Conservation (phyloP, 2,888 invertebrate species). For the Drosophila diplacantha region DNA sequence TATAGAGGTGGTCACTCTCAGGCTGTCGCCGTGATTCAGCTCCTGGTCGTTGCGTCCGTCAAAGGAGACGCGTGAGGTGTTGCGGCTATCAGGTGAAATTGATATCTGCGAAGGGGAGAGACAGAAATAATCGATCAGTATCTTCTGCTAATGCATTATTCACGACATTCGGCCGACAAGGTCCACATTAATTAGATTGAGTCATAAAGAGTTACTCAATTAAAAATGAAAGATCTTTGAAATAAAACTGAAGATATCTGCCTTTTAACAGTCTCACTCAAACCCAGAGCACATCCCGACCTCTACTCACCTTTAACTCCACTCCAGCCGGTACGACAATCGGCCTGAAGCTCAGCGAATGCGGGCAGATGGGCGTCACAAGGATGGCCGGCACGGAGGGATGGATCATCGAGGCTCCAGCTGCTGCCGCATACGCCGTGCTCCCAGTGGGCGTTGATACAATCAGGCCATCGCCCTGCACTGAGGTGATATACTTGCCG, state of each 20-base stretch:
- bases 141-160: conserved; percentile 82
- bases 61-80: conserved; percentile 98
- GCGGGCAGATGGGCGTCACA: conserved; percentile 98
- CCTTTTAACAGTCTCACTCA: neutral
- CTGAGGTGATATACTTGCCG: conserved; percentile 96
- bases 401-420: conserved; percentile 98
- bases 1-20: conserved; percentile 95
- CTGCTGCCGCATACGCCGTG: conserved; percentile 95
- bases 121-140: conserved; percentile 81
- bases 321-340: conserved; percentile 98
- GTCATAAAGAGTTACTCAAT: conserved; percentile 78
- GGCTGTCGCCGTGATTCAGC: conserved; percentile 93
- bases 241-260: neutral
- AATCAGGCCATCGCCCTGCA: conserved; percentile 94
- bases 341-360: conserved; percentile 96
- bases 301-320: conserved; percentile 87
- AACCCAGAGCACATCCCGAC: neutral
- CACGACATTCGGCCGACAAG: conserved; percentile 91
- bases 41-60: conserved; percentile 97
- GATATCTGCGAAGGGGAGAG: conserved; percentile 82
- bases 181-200: conserved; percentile 3
- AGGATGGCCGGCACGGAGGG: conserved; percentile 98
- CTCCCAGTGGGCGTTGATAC: conserved; percentile 98
- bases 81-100: conserved; percentile 91
- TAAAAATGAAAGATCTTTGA: conserved; percentile 84